Base-by-base conservation (phyloP, 2,113 vertebrate species). In the Spheniscus mendiculus region DNA sequence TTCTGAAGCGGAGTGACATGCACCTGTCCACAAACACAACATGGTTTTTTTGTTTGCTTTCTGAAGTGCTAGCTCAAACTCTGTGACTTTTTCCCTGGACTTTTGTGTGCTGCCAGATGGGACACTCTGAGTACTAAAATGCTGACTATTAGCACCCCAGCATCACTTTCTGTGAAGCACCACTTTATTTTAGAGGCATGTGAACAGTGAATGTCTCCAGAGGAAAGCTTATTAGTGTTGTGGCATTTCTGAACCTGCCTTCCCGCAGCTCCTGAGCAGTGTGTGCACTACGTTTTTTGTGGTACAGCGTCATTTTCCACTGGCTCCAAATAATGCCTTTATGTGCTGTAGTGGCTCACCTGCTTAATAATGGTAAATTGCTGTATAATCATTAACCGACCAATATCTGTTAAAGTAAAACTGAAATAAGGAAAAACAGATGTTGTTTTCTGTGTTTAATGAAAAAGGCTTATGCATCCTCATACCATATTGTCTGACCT, bases 401-500 rank as follows among this genome's bases (percentile, higher is more conserved):
- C 73, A 69, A 93, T 97, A 86, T 74, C 92, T 96, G 84, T 32
- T 85, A 94, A 97, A 95, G 59, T 65, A 96, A 95, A 91, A 82
- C 20, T 36, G 71, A 82, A 91, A 77, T 95, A 94, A 85, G 77
- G 87, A 80, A 94, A 97, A 96, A 40, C 97, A 98, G 96, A 97
- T 95, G 87, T 93, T 95, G 82, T 87, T 97, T 96, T 94, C 78
- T 34, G 40, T 63, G 16, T 87, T 87, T 94, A 94, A 96, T 96
- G 92, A 96, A 91, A 97, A 95, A 76, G 74, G 56, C 34, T 96
- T 96, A 95, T 90, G 93, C 81, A 87, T 90, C 71, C 56, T 91
- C 93, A 80, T 77, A 74, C 16, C 0, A 0, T 50, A 55, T 79
- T 87, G 26, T 93, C 62, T 92, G 89, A 92, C 94, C 93, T 82